These are phyloP conservation scores for Phanerotoma sp. DNA, from an alignment of 2,888 invertebrate species.

Conservation along the genomic window DNA sequence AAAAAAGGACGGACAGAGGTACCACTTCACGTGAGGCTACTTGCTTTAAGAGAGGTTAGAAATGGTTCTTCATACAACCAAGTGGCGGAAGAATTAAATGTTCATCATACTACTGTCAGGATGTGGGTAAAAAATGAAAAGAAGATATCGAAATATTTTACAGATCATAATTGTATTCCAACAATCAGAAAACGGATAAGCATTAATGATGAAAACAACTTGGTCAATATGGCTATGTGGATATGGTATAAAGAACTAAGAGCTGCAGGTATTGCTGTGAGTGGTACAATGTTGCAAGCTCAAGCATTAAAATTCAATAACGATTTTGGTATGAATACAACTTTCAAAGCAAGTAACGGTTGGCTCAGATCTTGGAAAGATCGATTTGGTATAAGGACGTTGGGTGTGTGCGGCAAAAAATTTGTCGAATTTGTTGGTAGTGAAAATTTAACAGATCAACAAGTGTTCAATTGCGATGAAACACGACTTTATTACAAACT, in stretches of 20 bases:
- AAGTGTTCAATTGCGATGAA: background rate
- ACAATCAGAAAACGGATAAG: too few species aligned
- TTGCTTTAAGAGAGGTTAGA: too few species aligned
- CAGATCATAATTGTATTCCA: too few species aligned
- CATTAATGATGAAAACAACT: too few species aligned
- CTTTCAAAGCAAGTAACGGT: constrained; percentile 3
- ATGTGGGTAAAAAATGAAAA: background rate
- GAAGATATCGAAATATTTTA: too few species aligned
- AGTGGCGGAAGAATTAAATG: too few species aligned
- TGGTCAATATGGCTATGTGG: background rate
- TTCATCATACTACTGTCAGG: background rate
- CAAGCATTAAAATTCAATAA: background rate
- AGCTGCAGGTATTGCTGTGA: background rate
- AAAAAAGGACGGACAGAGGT: too few species aligned
- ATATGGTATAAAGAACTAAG: background rate
- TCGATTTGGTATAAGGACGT: background rate
- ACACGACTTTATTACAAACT: background rate
- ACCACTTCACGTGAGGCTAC: too few species aligned
- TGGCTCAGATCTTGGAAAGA: constrained; percentile 1
- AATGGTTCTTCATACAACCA: too few species aligned
- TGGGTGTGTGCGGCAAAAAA: background rate
- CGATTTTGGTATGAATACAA: background rate
- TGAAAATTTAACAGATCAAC: background rate
- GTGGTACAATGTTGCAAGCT: background rate
- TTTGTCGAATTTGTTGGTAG: too few species aligned